Evolutionary conservation across 2,888 invertebrate species (phyloP), one percentile per base, ranked within the genome.

Genomic region (Slavum lentiscoides): DNA sequence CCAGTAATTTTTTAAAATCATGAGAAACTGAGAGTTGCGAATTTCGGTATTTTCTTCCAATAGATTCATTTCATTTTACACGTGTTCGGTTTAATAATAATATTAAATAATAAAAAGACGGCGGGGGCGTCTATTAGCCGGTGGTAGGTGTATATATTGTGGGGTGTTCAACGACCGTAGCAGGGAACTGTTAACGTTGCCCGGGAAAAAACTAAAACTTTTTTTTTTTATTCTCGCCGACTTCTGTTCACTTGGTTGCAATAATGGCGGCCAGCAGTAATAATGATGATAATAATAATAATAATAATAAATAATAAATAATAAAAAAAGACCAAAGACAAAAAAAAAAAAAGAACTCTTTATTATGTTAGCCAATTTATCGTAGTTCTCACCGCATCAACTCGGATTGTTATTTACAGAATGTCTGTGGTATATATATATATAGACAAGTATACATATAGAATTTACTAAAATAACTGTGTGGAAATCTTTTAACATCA

Each of bases 201-300:
- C 13, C 19, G 5, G 68, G 55, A 43, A 76, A 67, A 30, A 68
- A 43, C n/a, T 23, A 76, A 68, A 76, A 23, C 58, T 43, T 59
- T 43, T 43, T 68, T 67, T 68, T 67, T 39, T 5, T 15, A 19
- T 13, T 37, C 23, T 37, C 23, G 13, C 7, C 5, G 39, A 23
- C 55, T 19, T 55, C 19, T 17, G 39, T 23, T 58, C 68, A 43
- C 68, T n/a, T 30, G 58, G 74, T 62, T 62, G 61, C 62, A 62
- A 73, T 73, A 73, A 73, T 73, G 62, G 49, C 62, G 64, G 55
- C 53, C 21, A 6, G 11, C 21, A 64, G 64, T 64, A 37, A 53
- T 53, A 74, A 59, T 39, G n/a, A 55, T 67, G 30, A 30, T 30
- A 4, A 30, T 30, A 30, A 30, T 4, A 30, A 30, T 30, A 30